These are phyloP conservation scores for Tenthredo notha DNA, from an alignment of 2,888 invertebrate species.

Conservation along the genomic window DNA sequence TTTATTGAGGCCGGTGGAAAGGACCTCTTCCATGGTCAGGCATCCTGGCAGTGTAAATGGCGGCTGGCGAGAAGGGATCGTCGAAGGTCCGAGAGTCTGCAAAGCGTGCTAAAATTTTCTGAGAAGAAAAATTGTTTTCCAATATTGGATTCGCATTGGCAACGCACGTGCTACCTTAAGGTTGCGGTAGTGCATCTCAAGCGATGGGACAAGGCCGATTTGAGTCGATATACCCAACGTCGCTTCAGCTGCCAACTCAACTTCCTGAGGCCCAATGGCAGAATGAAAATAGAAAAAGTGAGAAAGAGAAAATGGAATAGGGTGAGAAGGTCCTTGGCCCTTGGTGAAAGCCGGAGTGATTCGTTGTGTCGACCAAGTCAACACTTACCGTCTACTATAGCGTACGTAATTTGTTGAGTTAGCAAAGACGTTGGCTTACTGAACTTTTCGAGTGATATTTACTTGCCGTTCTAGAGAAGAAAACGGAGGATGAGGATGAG, in stretches of 20 bases:
- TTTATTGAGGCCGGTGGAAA: conserved; percentile 31
- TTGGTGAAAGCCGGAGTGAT: conserved; percentile 33
- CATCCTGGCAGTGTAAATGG: conserved; percentile 29
- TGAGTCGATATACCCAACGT: background rate
- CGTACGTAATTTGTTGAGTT: conserved; percentile 47
- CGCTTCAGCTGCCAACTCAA: background rate
- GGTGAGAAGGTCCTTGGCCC: conserved; percentile 5
- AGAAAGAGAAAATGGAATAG: background rate
- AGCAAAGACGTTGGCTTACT: conserved; percentile 56
- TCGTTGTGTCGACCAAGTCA: conserved; percentile 48
- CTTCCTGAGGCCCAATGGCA: conserved; percentile 50
- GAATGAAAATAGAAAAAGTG: conserved; percentile 55
- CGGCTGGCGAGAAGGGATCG: conserved; percentile 11
- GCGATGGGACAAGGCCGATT: conserved; percentile 64
- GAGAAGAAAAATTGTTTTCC: conserved; percentile 80
- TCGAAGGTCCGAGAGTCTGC: conserved; percentile 64
- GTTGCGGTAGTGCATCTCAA: conserved; percentile 71
- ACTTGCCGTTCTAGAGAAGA: conserved; percentile 66
- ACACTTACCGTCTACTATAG: conserved; percentile 37
- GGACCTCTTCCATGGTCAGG: conserved; percentile 34
- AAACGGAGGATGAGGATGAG: conserved; percentile 53
- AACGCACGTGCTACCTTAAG: conserved; percentile 62
- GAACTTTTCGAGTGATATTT: conserved; percentile 77
- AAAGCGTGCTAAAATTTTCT: conserved; percentile 69
- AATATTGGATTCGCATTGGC: conserved; percentile 77